Percentiles rank a stretch among this genome's conserved stretches.
phyloP scores from a whole-genome alignment of 2,113 vertebrate genomes.

The Leiothrix lutea region DNA sequence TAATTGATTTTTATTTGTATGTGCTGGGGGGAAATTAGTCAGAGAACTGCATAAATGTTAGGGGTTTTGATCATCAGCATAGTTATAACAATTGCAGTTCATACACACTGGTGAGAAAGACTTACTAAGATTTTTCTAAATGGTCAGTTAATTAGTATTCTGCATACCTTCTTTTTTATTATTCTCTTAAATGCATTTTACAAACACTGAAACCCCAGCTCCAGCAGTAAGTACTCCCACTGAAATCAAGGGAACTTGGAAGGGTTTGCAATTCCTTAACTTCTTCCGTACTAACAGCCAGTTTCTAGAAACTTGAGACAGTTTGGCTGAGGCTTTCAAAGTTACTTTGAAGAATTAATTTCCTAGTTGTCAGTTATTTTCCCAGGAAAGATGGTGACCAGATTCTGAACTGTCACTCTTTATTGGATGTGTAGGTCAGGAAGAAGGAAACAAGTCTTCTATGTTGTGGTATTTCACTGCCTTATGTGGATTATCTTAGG shows the following conservation, averaged over 20 bases:
- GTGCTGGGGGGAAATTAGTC: not conserved
- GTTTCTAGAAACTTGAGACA: not conserved
- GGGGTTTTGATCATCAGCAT: not conserved
- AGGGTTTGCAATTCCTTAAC: not conserved
- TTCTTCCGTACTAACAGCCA: not conserved
- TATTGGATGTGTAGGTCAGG: not conserved
- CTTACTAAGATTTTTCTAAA: not conserved
- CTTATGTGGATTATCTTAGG: not conserved
- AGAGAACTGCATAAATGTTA: slow-evolving; percentile 12
- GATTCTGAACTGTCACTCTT: not conserved
- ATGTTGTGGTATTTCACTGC: not conserved
- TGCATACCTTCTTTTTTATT: not conserved
- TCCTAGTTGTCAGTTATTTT: not conserved
- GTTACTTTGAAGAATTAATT: not conserved
- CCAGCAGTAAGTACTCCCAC: not conserved
- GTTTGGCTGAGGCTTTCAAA: not conserved
- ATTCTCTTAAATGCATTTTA: slow-evolving; percentile 16
- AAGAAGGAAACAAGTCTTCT: not conserved
- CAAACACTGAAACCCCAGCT: not conserved
- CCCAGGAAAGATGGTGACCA: not conserved
- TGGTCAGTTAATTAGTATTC: not conserved
- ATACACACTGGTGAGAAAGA: not conserved
- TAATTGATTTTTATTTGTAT: slow-evolving; percentile 31
- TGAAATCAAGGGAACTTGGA: not conserved
- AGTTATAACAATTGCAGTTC: slow-evolving; percentile 39